phyloP scores from a whole-genome alignment of 2,797 vertebrate species.

The Gambelia wislizenii region DNA sequence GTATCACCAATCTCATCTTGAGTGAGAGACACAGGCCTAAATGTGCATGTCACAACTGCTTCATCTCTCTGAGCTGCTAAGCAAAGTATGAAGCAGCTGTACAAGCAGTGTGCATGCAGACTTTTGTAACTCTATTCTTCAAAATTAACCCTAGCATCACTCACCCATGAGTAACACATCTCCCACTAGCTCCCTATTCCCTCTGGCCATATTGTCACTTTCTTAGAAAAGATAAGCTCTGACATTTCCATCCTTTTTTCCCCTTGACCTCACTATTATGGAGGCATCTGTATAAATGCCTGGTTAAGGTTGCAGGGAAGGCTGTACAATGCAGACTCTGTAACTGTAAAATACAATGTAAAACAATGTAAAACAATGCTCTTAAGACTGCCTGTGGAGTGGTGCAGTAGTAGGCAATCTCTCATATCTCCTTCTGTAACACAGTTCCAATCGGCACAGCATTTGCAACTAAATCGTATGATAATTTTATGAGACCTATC shows the following conservation, averaged over 20 bases:
- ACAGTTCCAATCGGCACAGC: neutral
- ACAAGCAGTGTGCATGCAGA: neutral
- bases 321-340: rapidly evolving
- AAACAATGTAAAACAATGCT: neutral
- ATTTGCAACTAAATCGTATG: rapidly evolving
- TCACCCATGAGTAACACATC: conserved; percentile 10
- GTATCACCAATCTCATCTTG: neutral
- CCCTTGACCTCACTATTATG: neutral
- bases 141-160: conserved; percentile 13
- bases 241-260: neutral
- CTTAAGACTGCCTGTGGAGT: neutral
- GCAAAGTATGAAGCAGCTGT: neutral
- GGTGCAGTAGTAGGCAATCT: neutral
- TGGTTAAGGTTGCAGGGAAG: neutral
- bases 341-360: neutral
- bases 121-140: conserved; percentile 12
- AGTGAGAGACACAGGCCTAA: neutral
- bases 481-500: neutral
- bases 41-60: neutral
- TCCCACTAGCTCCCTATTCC: neutral
- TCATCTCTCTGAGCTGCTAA: neutral
- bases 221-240: neutral
- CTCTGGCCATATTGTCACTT: neutral
- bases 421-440: neutral
- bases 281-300: neutral